A percentile compares a stretch with the other conserved stretches of the same genome.
Conservation (phyloP, 2,888 invertebrate species). For the Ormia ochracea region DNA sequence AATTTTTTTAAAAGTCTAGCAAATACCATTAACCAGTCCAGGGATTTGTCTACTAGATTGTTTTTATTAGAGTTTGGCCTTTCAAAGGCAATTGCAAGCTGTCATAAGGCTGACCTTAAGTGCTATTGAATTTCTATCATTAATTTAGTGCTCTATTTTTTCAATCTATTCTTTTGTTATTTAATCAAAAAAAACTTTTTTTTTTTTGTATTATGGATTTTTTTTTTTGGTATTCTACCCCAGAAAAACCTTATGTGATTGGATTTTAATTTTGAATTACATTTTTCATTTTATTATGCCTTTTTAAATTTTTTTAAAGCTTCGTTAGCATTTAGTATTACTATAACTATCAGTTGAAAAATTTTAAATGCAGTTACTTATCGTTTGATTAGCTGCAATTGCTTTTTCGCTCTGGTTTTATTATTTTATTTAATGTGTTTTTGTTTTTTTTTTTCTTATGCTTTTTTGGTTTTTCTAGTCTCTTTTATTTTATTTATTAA, state of each 20-base stretch:
- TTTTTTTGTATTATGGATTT: neutral
- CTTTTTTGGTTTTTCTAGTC: neutral
- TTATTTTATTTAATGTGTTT: conserved; percentile 33
- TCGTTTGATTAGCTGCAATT: conserved; percentile 56
- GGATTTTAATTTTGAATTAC: neutral
- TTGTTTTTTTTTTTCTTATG: neutral
- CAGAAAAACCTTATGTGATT: conserved; percentile 26
- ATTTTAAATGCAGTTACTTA: conserved; percentile 51
- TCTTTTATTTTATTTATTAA: conserved; percentile 42
- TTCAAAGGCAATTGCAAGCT: neutral
- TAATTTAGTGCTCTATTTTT: conserved; percentile 24
- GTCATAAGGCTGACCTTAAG: neutral
- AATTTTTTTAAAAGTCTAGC: neutral
- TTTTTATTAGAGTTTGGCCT: neutral
- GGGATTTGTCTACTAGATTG: neutral
- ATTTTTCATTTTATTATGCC: conserved; percentile 18
- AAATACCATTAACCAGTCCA: neutral
- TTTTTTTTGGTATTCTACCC: neutral
- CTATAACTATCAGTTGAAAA: conserved; percentile 21
- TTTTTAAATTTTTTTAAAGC: conserved; percentile 7
- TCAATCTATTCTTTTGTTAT: neutral
- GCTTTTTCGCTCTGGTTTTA: conserved; percentile 37
- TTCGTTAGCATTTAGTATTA: conserved; percentile 35
- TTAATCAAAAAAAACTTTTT: neutral
- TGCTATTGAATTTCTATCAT: neutral